Evolutionary conservation across 2,888 invertebrate species (phyloP), one percentile per base, ranked within the genome.

Genomic region (Hydropsyche betteni): DNA sequence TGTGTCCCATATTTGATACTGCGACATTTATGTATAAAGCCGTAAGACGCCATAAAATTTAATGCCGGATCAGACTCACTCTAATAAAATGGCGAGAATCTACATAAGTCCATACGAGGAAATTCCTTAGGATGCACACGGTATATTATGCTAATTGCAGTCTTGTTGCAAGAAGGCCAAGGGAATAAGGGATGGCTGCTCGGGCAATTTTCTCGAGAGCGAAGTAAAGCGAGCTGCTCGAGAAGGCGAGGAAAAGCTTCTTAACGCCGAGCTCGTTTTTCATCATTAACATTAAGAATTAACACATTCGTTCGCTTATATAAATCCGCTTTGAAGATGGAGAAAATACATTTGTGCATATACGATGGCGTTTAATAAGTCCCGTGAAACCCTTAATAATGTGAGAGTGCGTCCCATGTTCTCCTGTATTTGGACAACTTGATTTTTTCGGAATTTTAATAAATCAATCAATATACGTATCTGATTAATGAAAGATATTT

Each of bases 271-370:
- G 64, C 64, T 36, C 64, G 64, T 64, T 64, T 64, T 64, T 64
- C 64, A 64, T 64, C 64, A 64, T 64, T 64, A 64, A 64, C 64
- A 64, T 64, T 64, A 64, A 64, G 64, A 36, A 64, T 64, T 64
- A 33, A 64, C 64, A 36, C 64, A 64, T 36, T 64, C 64, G 34
- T 34, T 36, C 64, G 64, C 34, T 64, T 64, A 64, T n/a, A 55
- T 36, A 36, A 34, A 36, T 36, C 34, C 36, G 24, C 64, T 33
- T n/a, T 64, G 36, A 33, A 64, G 34, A 36, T 34, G 24, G 36
- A 16, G 58, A 58, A 36, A 64, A 64, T n/a, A 64, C 64, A 64
- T 36, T 64, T 34, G 34, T 64, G 36, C 64, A 36, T 34, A n/a
- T 36, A 12, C 64, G 34, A 36, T 34, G 36, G 64, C 36, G 34